A percentile compares a stretch with the other conserved stretches of the same genome.
These are phyloP conservation scores for Junonia oenone DNA, from an alignment of 2,888 invertebrate genomes.

Conservation along the genomic window DNA sequence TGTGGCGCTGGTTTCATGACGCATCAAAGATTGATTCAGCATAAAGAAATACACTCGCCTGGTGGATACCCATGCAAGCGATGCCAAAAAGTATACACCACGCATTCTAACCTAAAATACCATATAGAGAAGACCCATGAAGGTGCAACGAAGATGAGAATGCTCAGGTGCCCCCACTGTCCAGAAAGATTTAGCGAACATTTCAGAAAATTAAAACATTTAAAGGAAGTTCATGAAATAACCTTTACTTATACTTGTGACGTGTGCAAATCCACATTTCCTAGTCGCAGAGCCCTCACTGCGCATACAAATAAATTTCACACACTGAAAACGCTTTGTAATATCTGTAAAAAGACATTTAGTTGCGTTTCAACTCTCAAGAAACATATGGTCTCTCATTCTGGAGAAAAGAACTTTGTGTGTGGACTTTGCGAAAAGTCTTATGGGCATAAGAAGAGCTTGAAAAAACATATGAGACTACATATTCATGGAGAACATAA, in stretches of 20 bases:
- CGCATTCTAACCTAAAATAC: slow-evolving; percentile 56
- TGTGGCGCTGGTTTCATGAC: slow-evolving; percentile 61
- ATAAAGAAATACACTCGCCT: slow-evolving; percentile 56
- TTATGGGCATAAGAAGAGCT: slow-evolving; percentile 67
- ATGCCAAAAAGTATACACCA: slow-evolving; percentile 69
- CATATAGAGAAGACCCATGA: slow-evolving; percentile 56
- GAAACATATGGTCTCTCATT: slow-evolving; percentile 54
- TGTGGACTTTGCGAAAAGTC: slow-evolving; percentile 71
- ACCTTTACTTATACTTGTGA: slow-evolving; percentile 57
- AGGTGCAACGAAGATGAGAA: slow-evolving; percentile 47
- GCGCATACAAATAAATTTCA: slow-evolving; percentile 61
- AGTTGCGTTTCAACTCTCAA: slow-evolving; percentile 55
- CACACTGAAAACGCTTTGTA: slow-evolving; percentile 63
- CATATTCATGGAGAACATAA: slow-evolving; percentile 40
- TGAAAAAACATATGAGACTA: slow-evolving; percentile 59
- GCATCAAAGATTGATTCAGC: slow-evolving; percentile 52
- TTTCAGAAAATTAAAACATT: slow-evolving; percentile 57
- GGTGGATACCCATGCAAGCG: slow-evolving; percentile 58
- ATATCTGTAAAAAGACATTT: slow-evolving; percentile 68
- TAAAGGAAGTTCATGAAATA: slow-evolving; percentile 55
- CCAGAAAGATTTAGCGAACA: slow-evolving; percentile 57
- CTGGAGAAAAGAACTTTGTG: slow-evolving; percentile 48
- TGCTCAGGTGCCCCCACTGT: slow-evolving; percentile 55
- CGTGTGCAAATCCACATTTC: slow-evolving; percentile 49
- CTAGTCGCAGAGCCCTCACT: slow-evolving; percentile 49